Percentiles rank a stretch among this genome's conserved stretches.
Evolutionary conservation across 1,140 invertebrate species (phyloP).

Genomic region (Sarcophaga peregrina): DNA sequence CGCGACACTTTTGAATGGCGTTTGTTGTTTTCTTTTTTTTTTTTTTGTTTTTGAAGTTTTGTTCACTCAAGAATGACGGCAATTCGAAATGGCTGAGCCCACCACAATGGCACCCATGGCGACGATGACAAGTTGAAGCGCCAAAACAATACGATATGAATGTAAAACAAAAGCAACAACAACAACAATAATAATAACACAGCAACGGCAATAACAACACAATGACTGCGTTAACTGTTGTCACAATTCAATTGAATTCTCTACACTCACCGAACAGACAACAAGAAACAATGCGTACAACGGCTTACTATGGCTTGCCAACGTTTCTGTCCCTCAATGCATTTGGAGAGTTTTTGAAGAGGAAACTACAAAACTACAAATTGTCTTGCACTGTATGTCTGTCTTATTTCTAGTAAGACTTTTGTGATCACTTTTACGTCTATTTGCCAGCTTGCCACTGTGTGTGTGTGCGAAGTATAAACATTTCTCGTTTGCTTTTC

Average conservation of each 20-base stretch:
- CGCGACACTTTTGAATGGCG: conserved; percentile 35
- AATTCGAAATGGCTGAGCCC: conserved; percentile 41
- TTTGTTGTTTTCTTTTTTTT: background rate
- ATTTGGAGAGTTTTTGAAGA: background rate
- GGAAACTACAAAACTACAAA: conserved; percentile 26
- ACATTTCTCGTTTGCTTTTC: background rate
- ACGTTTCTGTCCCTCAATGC: background rate
- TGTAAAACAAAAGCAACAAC: background rate
- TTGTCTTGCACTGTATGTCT: background rate
- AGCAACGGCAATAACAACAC: conserved; percentile 2
- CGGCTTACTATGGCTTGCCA: background rate
- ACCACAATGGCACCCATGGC: conserved; percentile 37
- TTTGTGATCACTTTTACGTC: background rate
- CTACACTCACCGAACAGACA: background rate
- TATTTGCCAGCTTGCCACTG: background rate
- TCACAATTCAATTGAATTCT: background rate
- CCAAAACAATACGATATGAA: conserved; percentile 34
- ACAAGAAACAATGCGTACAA: background rate
- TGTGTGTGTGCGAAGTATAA: background rate
- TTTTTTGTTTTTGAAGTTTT: background rate
- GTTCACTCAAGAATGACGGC: conserved; percentile 34
- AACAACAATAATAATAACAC: background rate
- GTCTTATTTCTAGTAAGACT: background rate
- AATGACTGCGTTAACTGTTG: background rate
- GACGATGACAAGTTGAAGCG: conserved; percentile 22